phyloP scores from a whole-genome alignment of 2,797 vertebrate genomes.

The Aselliscus stoliczkanus region DNA sequence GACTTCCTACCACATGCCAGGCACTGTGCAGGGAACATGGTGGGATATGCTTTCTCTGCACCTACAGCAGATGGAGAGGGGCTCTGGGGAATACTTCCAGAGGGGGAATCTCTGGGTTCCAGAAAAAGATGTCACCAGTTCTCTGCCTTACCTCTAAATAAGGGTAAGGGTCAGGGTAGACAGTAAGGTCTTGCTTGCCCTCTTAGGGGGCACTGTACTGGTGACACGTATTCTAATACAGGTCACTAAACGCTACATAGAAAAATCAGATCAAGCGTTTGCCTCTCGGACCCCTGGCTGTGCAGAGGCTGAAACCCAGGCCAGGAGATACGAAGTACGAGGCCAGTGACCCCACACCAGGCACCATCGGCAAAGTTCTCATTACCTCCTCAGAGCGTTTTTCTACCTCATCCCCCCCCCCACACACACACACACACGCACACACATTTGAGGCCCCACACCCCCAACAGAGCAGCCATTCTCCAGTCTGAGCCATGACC shows the following conservation, averaged over 20 bases:
- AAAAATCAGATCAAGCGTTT: background rate
- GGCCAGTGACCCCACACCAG: background rate
- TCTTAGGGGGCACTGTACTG: background rate
- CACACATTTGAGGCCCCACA: background rate
- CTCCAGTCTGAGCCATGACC: background rate
- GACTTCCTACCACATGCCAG: background rate
- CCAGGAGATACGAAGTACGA: background rate
- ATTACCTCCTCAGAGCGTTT: background rate
- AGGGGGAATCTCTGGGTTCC: background rate
- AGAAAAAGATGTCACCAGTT: background rate
- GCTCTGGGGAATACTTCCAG: background rate
- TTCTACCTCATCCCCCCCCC: background rate
- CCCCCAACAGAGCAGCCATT: too few relatives aligned
- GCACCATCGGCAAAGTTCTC: background rate
- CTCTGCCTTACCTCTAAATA: background rate
- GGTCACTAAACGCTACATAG: background rate
- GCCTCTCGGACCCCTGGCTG: background rate
- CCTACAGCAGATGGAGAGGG: background rate
- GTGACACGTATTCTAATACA: background rate
- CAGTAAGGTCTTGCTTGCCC: background rate
- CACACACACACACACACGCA: too few relatives aligned
- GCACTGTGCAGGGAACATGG: background rate
- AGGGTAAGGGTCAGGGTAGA: background rate
- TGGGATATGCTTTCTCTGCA: background rate
- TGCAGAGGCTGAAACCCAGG: background rate